Percentiles rank a stretch among this genome's conserved stretches.
These are phyloP conservation scores for Megaceryle maxima DNA, from an alignment of 2,113 vertebrate genomes.

Conservation along the genomic window DNA sequence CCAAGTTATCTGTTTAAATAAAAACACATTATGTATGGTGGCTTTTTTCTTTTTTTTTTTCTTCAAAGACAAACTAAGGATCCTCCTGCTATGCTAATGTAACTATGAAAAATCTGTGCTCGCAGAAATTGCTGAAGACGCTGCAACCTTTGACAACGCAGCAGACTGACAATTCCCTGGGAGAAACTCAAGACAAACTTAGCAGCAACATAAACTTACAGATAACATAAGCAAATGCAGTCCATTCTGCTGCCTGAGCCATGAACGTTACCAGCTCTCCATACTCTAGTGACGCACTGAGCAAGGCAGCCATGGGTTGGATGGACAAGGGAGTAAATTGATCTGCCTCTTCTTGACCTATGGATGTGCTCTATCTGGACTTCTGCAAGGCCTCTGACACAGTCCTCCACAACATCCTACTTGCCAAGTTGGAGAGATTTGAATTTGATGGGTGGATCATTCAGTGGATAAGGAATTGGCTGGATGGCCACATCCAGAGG, in stretches of 20 bases:
- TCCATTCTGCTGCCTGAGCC: neutral
- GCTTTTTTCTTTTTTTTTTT: neutral
- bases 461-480: too few relatives aligned
- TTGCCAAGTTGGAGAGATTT: too few relatives aligned
- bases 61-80: neutral
- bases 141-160: neutral
- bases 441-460: too few relatives aligned
- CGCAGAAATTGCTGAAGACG: neutral
- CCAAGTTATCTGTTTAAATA: constrained; percentile 85
- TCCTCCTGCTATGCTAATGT: neutral
- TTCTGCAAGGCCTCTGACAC: too few relatives aligned
- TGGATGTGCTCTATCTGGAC: too few relatives aligned
- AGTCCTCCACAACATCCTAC: too few relatives aligned
- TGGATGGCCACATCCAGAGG: too few relatives aligned
- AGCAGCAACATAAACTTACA: neutral
- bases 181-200: neutral
- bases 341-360: neutral
- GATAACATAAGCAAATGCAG: neutral
- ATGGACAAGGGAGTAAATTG: neutral
- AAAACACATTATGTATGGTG: neutral
- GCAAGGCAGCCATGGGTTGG: neutral
- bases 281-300: neutral
- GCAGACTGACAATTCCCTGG: neutral
- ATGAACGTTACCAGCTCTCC: neutral
- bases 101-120: neutral